These are phyloP conservation scores for Aurelia aurita complex sp. Pacific DNA, from an alignment of 30 jellyfish, hydroid and myxozoan genomes.

Conservation along the genomic window DNA sequence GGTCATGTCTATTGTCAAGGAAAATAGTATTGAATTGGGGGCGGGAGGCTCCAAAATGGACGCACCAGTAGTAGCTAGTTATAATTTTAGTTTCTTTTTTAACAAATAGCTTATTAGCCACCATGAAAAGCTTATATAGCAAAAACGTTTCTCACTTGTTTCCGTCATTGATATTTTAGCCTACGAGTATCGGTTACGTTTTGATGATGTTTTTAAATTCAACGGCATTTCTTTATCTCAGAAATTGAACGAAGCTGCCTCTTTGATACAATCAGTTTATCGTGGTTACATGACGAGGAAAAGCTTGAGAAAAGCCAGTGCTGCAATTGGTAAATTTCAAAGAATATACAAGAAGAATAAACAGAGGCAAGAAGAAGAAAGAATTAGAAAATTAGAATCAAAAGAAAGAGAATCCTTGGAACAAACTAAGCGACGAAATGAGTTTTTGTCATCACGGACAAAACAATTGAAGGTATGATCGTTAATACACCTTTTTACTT, in stretches of 20 bases:
- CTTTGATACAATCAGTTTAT: conserved; percentile 63
- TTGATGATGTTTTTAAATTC: too few relatives aligned
- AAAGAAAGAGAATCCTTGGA: conserved; percentile 32
- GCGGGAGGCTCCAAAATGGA: too few relatives aligned
- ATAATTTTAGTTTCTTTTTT: too few relatives aligned
- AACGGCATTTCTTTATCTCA: background rate
- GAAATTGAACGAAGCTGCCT: conserved; percentile 73
- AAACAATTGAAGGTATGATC: conserved; percentile 62
- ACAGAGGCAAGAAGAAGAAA: conserved; percentile 11
- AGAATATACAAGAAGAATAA: conserved; percentile 53
- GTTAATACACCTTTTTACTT: background rate
- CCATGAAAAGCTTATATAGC: too few relatives aligned
- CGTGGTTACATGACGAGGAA: conserved; percentile 74
- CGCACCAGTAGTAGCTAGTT: too few relatives aligned
- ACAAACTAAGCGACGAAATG: conserved; percentile 57
- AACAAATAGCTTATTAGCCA: too few relatives aligned
- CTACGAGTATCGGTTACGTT: background rate
- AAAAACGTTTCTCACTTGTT: too few relatives aligned
- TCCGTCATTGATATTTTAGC: background rate
- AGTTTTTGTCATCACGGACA: conserved; percentile 58
- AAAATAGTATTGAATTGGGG: too few relatives aligned
- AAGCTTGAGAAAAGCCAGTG: conserved; percentile 33
- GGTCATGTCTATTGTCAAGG: too few relatives aligned
- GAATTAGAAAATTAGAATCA: conserved; percentile 3
- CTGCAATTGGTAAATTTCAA: conserved; percentile 70